Conservation (phyloP, 2,113 vertebrate species). For the Tympanuchus pallidicinctus region DNA sequence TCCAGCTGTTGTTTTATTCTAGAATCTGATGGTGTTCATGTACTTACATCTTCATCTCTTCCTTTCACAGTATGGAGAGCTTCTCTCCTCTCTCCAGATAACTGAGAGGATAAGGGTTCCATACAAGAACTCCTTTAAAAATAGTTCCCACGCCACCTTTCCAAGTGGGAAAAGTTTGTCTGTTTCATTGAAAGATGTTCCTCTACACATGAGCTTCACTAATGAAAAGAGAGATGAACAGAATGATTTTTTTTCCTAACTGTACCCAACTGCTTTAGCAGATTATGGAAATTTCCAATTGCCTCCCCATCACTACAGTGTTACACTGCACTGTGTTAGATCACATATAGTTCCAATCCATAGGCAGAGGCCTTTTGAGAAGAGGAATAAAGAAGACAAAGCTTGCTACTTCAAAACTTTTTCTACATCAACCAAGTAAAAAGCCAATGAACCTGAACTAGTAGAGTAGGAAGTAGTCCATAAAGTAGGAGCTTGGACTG, state of each 20-base stretch:
- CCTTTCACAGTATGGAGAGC: not conserved
- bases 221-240: not conserved
- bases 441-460: not conserved
- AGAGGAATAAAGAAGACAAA: not conserved
- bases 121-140: not conserved
- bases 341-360: not conserved
- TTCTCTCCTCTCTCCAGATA: not conserved
- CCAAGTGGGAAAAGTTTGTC: not conserved
- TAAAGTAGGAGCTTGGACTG: not conserved
- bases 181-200: not conserved
- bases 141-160: not conserved
- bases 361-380: not conserved
- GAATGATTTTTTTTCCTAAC: not conserved
- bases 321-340: not conserved
- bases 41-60: not conserved
- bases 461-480: not conserved
- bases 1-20: not conserved
- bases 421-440: not conserved
- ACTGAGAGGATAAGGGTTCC: not conserved
- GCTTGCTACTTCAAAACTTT: not conserved
- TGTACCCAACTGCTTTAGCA: not conserved
- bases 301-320: not conserved
- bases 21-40: not conserved
- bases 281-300: not conserved
- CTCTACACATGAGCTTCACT: not conserved